Evolutionary conservation across 2,888 invertebrate species (phyloP), one percentile per base, ranked within the genome.

Genomic region (Pammene fasciana): DNA sequence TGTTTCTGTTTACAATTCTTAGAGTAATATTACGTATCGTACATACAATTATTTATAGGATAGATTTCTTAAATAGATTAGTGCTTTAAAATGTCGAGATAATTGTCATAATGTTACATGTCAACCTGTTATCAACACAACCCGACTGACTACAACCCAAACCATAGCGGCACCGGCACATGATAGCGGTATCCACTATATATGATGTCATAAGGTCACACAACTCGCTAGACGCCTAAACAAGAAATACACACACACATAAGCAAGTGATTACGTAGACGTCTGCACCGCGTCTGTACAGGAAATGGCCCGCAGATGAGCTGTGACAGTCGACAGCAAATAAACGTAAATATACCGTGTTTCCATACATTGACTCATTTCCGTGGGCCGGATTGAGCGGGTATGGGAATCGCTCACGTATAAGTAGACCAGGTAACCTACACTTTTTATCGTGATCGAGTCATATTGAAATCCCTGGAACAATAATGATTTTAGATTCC

Each of bases 301-400:
- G 90, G 90, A 90, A 90, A 90, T 90, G 84, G 82, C 81, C 82
- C 78, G 80, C 84, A 86, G 88, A 90, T 90, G 89, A 88, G 86
- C 77, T 84, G 79, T 79, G 81, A 84, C 84, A 73, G 74, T 68
- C 72, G 67, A 62, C 43, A 64, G 70, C 72, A 56, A 71, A 70
- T 68, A 68, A 64, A 68, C 68, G 65, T 55, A 52, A 62, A 71
- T 59, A 67, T 43, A 62, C 71, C 50, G 34, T 55, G 65, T 55
- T 59, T 55, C 59, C 65, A 70, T 65, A 70, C 46, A 65, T 65
- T 38, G 38, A 16, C 65, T 65, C 38, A 70, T 70, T 70, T 65
- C 70, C 70, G 64, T 45, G 36, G 14, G n/a, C 36, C 26, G 52
- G 68, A 64, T 68, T 26, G 66, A 60, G 59, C 16, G 59, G 59